Conservation (phyloP, 1,140 invertebrate genomes). For the Leucophenga varia region DNA sequence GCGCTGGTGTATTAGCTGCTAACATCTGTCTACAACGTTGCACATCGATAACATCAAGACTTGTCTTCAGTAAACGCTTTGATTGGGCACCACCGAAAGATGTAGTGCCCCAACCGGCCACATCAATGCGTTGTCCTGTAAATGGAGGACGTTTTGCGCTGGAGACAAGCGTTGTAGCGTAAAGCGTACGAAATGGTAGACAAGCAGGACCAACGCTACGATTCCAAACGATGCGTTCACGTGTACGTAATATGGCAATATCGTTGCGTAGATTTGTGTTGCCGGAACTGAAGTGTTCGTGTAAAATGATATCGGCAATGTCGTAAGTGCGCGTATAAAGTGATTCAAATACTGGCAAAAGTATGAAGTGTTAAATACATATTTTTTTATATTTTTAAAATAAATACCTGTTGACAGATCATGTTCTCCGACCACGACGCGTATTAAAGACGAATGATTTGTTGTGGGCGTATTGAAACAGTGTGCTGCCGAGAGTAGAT, state of each 20-base stretch:
- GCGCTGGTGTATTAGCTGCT: conserved; percentile 12
- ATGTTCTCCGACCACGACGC: conserved; percentile 44
- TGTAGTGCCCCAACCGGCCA: conserved; percentile 51
- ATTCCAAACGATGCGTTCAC: conserved; percentile 33
- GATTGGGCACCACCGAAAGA: conserved; percentile 48
- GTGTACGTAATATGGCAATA: conserved; percentile 40
- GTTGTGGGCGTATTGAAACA: conserved; percentile 41
- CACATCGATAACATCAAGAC: conserved; percentile 34
- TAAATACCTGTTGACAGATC: conserved; percentile 28
- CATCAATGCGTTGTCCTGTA: conserved; percentile 32
- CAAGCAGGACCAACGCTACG: conserved; percentile 46
- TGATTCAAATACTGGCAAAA: conserved; percentile 31
- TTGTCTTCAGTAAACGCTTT: conserved; percentile 36
- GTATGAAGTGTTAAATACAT: background rate
- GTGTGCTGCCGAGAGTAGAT: conserved; percentile 46
- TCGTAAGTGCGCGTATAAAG: conserved; percentile 38
- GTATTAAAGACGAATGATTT: conserved; percentile 18
- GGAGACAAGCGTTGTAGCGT: conserved; percentile 13
- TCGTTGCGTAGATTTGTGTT: conserved; percentile 37
- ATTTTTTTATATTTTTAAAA: too few species aligned
- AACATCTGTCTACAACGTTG: conserved; percentile 26
- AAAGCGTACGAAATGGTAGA: conserved; percentile 28
- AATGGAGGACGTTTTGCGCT: conserved; percentile 10
- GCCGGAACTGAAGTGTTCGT: conserved; percentile 35
- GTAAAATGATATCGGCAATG: conserved; percentile 29